Evolutionary conservation across 2,113 vertebrate genomes (phyloP).

Genomic region (Corydoras maculifer): DNA sequence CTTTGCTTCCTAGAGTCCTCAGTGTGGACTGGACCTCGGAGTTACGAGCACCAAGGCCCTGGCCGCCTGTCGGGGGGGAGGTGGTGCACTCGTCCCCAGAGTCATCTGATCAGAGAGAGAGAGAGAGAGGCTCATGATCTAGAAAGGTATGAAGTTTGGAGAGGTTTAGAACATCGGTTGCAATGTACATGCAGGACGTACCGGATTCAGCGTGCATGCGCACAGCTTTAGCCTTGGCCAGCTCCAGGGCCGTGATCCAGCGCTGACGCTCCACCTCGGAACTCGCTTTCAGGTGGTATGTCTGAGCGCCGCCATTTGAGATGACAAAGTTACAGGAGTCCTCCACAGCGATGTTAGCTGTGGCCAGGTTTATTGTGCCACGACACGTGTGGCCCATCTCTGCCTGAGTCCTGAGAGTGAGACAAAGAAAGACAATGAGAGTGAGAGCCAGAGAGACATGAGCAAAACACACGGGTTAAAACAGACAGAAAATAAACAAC

Average conservation of each 20-base stretch:
- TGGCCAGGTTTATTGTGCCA: constrained; percentile 94
- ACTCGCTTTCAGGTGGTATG: constrained; percentile 93
- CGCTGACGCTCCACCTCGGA: constrained; percentile 91
- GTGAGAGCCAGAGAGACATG: background rate
- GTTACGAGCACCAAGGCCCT: constrained; percentile 60
- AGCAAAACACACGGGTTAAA: no score
- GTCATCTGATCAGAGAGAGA: constrained; percentile 67
- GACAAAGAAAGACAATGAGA: background rate
- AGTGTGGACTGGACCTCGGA: constrained; percentile 87
- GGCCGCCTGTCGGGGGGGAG: constrained; percentile 65
- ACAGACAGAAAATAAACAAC: no score
- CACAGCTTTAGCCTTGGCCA: constrained; percentile 91
- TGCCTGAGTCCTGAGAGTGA: constrained; percentile 76
- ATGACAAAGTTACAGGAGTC: constrained; percentile 97
- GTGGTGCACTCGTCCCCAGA: constrained; percentile 80
- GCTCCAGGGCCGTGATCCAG: constrained; percentile 92
- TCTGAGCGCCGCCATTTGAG: constrained; percentile 91
- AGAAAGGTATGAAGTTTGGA: background rate
- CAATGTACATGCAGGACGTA: constrained; percentile 46
- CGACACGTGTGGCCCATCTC: constrained; percentile 97
- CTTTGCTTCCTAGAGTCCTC: constrained; percentile 83
- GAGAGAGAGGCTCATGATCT: background rate
- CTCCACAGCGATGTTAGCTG: constrained; percentile 89
- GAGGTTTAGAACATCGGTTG: background rate
- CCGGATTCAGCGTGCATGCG: constrained; percentile 90